phyloP scores from a whole-genome alignment of 2,888 invertebrate genomes.

The Orgyia antiqua region DNA sequence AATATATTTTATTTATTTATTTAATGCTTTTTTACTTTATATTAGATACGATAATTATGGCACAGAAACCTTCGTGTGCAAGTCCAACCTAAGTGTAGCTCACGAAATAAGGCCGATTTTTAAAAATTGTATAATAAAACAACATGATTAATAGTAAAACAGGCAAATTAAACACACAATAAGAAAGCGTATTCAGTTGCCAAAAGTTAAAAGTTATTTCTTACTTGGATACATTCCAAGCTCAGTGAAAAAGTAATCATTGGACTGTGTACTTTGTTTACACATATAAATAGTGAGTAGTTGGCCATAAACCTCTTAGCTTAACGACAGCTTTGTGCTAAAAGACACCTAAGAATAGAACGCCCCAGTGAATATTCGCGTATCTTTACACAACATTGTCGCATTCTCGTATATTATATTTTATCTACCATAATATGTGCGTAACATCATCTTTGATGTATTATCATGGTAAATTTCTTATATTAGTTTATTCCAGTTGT shows the following conservation, averaged over 20 bases:
- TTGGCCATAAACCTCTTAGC: not conserved
- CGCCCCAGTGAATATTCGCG: not conserved
- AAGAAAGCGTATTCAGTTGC: constrained; percentile 26
- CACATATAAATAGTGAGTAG: constrained; percentile 1
- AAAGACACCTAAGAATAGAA: not conserved
- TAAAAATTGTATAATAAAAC: no score
- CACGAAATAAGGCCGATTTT: no score
- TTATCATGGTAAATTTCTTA: constrained; percentile 8
- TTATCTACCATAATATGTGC: constrained; percentile 6
- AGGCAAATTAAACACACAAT: constrained; percentile 24
- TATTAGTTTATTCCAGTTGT: no score
- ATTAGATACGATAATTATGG: no score
- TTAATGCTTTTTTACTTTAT: no score
- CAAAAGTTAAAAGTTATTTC: constrained; percentile 37
- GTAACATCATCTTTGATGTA: not conserved
- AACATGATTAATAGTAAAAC: constrained; percentile 20
- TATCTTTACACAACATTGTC: not conserved
- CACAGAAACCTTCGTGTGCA: no score
- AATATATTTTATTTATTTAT: no score
- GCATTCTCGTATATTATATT: not conserved
- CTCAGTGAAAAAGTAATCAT: constrained; percentile 34
- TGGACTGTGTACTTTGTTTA: constrained; percentile 11
- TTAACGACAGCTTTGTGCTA: not conserved
- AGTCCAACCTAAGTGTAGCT: no score
- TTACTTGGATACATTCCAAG: constrained; percentile 46